These are phyloP conservation scores for Sinella curviseta DNA, from an alignment of 1,140 invertebrate genomes.

Conservation along the genomic window DNA sequence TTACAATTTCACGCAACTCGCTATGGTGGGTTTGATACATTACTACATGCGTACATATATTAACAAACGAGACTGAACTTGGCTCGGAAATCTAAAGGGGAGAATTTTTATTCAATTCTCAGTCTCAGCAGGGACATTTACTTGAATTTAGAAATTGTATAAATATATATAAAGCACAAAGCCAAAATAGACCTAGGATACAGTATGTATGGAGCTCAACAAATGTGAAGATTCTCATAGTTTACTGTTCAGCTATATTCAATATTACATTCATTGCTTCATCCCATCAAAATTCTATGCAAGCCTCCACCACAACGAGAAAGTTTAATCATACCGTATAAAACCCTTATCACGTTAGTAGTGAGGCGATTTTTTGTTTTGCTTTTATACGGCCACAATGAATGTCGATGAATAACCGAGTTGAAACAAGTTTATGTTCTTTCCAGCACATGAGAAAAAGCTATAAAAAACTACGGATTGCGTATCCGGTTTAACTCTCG, in stretches of 20 bases:
- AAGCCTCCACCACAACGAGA: background rate
- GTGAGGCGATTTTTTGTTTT: no score
- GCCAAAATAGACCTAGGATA: background rate
- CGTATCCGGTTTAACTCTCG: no score
- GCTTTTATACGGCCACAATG: no score
- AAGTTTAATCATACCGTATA: no score
- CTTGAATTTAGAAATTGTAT: slow-evolving; percentile 17
- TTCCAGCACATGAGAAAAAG: no score
- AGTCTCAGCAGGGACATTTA: slow-evolving; percentile 15
- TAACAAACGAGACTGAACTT: background rate
- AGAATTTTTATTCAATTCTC: background rate
- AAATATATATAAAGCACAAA: background rate
- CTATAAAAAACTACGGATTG: no score
- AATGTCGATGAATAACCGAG: no score
- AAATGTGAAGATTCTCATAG: slow-evolving; percentile 15
- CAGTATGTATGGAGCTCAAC: background rate
- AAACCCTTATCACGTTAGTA: no score
- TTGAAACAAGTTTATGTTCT: no score
- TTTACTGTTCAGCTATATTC: no score
- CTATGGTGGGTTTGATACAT: slow-evolving; percentile 2
- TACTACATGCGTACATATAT: background rate
- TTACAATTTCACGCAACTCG: background rate
- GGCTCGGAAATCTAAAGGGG: slow-evolving; percentile 2
- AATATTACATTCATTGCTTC: background rate
- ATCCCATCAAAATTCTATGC: background rate